phyloP scores from a whole-genome alignment of 2,113 vertebrate species.

The Pygoscelis antarcticus region DNA sequence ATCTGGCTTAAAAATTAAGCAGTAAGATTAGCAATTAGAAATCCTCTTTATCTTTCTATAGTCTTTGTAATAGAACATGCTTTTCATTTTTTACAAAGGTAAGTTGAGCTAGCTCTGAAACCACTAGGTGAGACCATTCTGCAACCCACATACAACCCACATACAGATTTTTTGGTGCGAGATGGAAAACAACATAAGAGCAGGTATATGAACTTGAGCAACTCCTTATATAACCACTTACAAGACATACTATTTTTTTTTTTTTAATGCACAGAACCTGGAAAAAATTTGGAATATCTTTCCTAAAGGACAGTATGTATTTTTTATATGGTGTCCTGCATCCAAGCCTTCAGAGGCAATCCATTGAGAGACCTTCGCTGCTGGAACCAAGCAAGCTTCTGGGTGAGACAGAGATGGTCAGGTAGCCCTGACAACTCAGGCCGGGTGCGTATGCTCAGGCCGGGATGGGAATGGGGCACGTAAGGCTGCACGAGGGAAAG shows the following conservation, averaged over 20 bases:
- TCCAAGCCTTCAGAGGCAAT: neutral
- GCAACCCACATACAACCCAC: neutral
- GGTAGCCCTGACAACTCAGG: neutral
- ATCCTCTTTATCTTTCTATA: neutral
- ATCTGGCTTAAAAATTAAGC: neutral
- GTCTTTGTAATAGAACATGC: neutral
- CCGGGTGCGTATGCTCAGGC: rapidly evolving
- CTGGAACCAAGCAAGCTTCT: neutral
- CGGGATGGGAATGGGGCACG: rapidly evolving
- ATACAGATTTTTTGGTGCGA: neutral
- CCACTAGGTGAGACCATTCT: neutral
- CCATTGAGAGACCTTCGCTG: rapidly evolving
- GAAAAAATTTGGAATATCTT: neutral
- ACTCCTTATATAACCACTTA: neutral
- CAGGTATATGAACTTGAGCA: neutral
- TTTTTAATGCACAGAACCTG: neutral
- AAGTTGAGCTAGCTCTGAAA: neutral
- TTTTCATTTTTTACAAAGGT: neutral
- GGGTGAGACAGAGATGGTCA: neutral
- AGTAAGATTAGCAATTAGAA: neutral
- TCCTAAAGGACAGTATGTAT: neutral
- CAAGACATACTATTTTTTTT: neutral
- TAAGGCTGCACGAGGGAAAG: neutral
- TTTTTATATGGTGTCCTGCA: neutral
- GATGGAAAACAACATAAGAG: neutral